Evolutionary conservation across 2,113 vertebrate species (phyloP), one percentile per base, ranked within the genome.

Genomic region (Elephantulus edwardii): DNA sequence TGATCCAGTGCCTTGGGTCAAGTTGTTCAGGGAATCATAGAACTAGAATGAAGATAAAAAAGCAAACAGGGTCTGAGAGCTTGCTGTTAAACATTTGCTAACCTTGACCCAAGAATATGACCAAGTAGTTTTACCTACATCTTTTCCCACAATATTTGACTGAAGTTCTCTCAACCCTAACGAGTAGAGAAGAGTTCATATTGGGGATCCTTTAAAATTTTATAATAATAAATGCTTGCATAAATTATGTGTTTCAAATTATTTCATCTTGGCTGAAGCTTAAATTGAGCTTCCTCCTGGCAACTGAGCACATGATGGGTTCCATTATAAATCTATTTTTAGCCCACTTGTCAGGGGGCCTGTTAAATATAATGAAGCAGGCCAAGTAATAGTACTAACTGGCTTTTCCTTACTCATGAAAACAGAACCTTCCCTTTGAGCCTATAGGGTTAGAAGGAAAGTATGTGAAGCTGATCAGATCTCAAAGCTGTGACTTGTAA

Each of bases 311-410:
- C 88, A 71, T 80, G 93, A 97, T 96, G 94, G 97, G 97, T 89
- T 97, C 93, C 95, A 95, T 97, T 96, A 91, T 94, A 74, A 28
- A 89, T 89, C 97, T 98, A 97, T 97, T 97, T 97, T 97, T 98
- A 97, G 97, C 89, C 93, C 95, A 95, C 74, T 93, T 95, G 96
- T 96, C 79, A 96, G 62, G 90, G 89, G 90, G 78, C 72, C 66
- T 81, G 86, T 95, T 97, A 97, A 97, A 98, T 98, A 97, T 94
- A 98, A n/a, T n/a, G 96, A 88, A 92, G 75, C 90, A 86, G 80
- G 42, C 58, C 78, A 95, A 83, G 93, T 60, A 76, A 81, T 58
- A 89, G 74, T 68, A 89, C 40, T 88, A 89, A 85, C n/a, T 90
- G 92, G 93, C 5, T 71, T 96, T 97, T 88, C 60, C 87, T 85